These are phyloP conservation scores for Gonocerus acuteangulatus DNA, from an alignment of 2,888 invertebrate species.

Conservation along the genomic window DNA sequence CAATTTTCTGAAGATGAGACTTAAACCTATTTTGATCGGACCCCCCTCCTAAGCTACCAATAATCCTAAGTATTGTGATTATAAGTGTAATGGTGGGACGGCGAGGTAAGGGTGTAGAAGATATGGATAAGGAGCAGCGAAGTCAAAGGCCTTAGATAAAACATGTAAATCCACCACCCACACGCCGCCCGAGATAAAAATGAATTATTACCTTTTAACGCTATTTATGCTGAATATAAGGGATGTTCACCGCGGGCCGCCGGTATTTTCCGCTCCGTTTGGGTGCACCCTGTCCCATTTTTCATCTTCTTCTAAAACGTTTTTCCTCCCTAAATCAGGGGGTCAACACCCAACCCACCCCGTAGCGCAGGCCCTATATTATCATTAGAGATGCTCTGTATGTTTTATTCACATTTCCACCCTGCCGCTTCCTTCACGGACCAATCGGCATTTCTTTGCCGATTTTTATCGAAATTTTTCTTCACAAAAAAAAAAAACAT, in stretches of 20 bases:
- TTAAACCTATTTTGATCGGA: too few relatives aligned
- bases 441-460: not conserved
- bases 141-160: constrained; percentile 10
- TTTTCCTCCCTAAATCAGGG: constrained; percentile 20
- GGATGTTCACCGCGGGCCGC: constrained; percentile 2
- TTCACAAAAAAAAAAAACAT: too few relatives aligned
- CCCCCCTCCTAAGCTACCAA: too few relatives aligned
- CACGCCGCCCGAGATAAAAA: constrained; percentile 4
- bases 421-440: too few relatives aligned
- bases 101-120: too few relatives aligned
- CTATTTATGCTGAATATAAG: constrained; percentile 22
- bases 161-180: constrained; percentile 8
- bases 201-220: constrained; percentile 23
- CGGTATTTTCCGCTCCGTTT: constrained; percentile 19
- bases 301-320: constrained; percentile 17
- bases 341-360: constrained; percentile 5
- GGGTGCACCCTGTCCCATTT: constrained; percentile 9
- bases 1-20: too few relatives aligned
- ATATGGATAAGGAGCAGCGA: not conserved
- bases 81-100: too few relatives aligned
- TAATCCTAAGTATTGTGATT: too few relatives aligned
- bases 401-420: constrained; percentile 22
- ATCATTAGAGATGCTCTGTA: constrained; percentile 17
- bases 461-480: too few relatives aligned
- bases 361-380: too few relatives aligned